phyloP scores from a whole-genome alignment of 2,888 invertebrate genomes.

The Volucella inflata region DNA sequence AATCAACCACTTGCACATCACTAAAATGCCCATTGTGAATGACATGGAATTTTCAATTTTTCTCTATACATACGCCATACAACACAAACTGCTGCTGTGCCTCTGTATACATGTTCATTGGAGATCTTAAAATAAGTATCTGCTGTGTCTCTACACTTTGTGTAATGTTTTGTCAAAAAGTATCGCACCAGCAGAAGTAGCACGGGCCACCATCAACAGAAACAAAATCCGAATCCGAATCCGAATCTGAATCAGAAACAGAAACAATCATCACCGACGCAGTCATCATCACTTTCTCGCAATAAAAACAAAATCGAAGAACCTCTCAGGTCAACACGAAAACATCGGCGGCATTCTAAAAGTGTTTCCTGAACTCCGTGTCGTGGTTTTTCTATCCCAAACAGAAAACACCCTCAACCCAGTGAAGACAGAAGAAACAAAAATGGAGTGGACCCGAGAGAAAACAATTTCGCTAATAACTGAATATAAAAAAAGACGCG shows the following conservation, averaged over 20 bases:
- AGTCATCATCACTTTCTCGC: constrained; percentile 56
- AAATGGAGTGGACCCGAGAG: constrained; percentile 84
- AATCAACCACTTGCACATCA: constrained; percentile 11
- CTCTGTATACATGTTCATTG: constrained; percentile 74
- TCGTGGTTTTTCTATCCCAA: not conserved
- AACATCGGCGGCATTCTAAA: not conserved
- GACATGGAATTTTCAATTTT: constrained; percentile 40
- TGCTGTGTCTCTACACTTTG: constrained; percentile 72
- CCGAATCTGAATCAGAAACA: no score
- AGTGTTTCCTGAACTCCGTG: not conserved
- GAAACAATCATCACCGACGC: not conserved
- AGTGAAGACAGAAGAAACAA: constrained; percentile 42
- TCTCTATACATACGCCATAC: constrained; percentile 72
- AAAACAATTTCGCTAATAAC: constrained; percentile 82
- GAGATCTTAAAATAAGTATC: constrained; percentile 62
- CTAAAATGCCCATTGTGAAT: constrained; percentile 52
- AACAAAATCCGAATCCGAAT: constrained; percentile 3
- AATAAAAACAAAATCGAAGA: constrained; percentile 70
- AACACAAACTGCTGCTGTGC: constrained; percentile 44
- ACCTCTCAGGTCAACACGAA: not conserved
- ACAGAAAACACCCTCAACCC: not conserved
- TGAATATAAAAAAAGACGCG: constrained; percentile 82
- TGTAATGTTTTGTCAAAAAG: constrained; percentile 73
- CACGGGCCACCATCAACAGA: constrained; percentile 26
- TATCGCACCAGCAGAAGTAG: constrained; percentile 49